phyloP scores from a whole-genome alignment of 2,888 invertebrate genomes.

The Amphipyra tragopoginis region DNA sequence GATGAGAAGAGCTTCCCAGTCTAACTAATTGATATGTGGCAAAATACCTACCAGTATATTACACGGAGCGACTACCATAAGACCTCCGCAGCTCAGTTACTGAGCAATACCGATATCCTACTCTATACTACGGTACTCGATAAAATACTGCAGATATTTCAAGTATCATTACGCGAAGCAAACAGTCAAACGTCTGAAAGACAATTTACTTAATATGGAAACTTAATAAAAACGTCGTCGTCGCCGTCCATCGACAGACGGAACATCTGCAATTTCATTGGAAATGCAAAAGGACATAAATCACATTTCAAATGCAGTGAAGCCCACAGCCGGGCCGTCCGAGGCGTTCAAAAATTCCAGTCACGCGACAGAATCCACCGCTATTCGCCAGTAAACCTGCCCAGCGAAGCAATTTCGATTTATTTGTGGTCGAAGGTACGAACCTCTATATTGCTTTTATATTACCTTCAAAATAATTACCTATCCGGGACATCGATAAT shows the following conservation, averaged over 20 bases:
- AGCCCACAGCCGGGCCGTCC: conserved; percentile 62
- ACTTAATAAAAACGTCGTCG: conserved; percentile 55
- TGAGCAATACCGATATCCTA: no score
- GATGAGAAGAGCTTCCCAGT: no score
- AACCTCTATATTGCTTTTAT: conserved; percentile 65
- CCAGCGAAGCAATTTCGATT: conserved; percentile 74
- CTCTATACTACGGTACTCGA: no score
- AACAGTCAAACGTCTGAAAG: conserved; percentile 38
- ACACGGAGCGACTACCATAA: no score
- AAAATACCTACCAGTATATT: no score
- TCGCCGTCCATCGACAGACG: conserved; percentile 40
- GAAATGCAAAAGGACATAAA: conserved; percentile 77
- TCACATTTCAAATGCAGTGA: conserved; percentile 80
- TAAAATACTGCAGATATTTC: background rate
- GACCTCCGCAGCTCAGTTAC: no score
- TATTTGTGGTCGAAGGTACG: conserved; percentile 71
- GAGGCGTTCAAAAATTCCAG: conserved; percentile 77
- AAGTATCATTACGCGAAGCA: conserved; percentile 18
- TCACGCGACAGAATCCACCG: conserved; percentile 78
- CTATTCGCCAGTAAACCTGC: conserved; percentile 73
- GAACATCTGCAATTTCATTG: conserved; percentile 78
- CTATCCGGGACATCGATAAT: conserved; percentile 50
- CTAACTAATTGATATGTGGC: no score
- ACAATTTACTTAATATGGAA: conserved; percentile 45
- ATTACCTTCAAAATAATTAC: conserved; percentile 65